These are phyloP conservation scores for Phyto melanocephala DNA, from an alignment of 2,888 invertebrate genomes.

Conservation along the genomic window DNA sequence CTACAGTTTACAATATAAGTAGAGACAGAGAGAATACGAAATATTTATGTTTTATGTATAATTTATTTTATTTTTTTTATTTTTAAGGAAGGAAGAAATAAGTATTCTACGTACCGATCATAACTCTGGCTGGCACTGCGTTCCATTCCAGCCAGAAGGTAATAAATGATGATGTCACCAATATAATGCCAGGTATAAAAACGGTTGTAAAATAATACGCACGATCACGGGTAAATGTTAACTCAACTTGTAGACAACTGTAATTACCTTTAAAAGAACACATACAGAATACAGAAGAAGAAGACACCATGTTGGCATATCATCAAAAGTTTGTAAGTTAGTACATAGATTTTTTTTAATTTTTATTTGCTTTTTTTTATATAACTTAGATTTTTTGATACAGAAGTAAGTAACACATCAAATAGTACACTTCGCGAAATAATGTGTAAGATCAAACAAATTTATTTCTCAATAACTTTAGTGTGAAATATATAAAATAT, in stretches of 20 bases:
- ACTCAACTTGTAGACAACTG: conserved; percentile 95
- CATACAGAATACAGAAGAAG: conserved; percentile 66
- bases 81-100: conserved; percentile 45
- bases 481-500: too few relatives aligned
- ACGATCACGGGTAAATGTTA: conserved; percentile 96
- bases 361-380: conserved; percentile 15
- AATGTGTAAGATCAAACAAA: conserved; percentile 10
- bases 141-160: conserved; percentile 99
- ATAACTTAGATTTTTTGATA: conserved; percentile 33
- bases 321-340: conserved; percentile 58
- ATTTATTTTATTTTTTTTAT: conserved; percentile 16
- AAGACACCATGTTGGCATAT: conserved; percentile 66
- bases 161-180: conserved; percentile 97
- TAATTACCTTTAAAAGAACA: conserved; percentile 88
- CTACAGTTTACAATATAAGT: conserved; percentile 44
- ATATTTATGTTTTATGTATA: conserved; percentile 51
- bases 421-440: conserved; percentile 15
- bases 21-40: conserved; percentile 46
- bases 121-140: conserved; percentile 96
- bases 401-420: conserved; percentile 19
- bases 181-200: conserved; percentile 97
- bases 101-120: conserved; percentile 88
- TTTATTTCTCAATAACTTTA: conserved; percentile 21
- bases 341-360: conserved; percentile 44
- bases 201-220: conserved; percentile 98